These are phyloP conservation scores for Sinocyclocheilus maitianheensis DNA, from an alignment of 2,113 vertebrate genomes.

Conservation along the genomic window DNA sequence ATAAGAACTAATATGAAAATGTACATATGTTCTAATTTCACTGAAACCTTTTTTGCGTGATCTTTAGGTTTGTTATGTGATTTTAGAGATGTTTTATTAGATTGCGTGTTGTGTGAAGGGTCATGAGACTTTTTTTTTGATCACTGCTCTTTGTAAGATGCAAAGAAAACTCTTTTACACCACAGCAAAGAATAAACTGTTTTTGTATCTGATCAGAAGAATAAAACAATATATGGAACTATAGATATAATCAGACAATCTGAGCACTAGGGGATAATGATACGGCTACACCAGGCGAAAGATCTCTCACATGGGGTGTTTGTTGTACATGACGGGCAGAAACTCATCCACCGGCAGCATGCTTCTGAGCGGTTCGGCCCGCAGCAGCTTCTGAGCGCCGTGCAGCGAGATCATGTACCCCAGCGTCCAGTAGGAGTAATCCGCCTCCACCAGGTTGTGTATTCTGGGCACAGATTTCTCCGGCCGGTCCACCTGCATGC, in stretches of 20 bases:
- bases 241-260: background rate
- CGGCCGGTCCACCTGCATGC: conserved; percentile 85
- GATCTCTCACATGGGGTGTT: conserved; percentile 85
- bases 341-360: conserved; percentile 92
- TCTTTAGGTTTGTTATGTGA: too few species aligned
- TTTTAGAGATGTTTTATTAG: too few species aligned
- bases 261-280: too few species aligned
- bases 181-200: background rate
- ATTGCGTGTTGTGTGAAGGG: too few species aligned
- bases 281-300: too few species aligned
- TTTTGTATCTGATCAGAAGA: background rate
- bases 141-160: background rate
- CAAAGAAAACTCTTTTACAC: too few species aligned
- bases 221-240: background rate
- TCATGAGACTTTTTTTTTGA: background rate
- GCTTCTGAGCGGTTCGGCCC: conserved; percentile 82
- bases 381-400: conserved; percentile 85
- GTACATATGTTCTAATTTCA: too few species aligned
- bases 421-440: conserved; percentile 91
- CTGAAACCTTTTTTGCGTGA: too few species aligned
- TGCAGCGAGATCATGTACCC: conserved; percentile 83
- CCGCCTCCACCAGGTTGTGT: conserved; percentile 85
- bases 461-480: conserved; percentile 82
- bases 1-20: too few species aligned
- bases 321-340: conserved; percentile 89